Evolutionary conservation across 2,888 invertebrate genomes (phyloP), one percentile per base, ranked within the genome.

Genomic region (Coenonympha arcania): DNA sequence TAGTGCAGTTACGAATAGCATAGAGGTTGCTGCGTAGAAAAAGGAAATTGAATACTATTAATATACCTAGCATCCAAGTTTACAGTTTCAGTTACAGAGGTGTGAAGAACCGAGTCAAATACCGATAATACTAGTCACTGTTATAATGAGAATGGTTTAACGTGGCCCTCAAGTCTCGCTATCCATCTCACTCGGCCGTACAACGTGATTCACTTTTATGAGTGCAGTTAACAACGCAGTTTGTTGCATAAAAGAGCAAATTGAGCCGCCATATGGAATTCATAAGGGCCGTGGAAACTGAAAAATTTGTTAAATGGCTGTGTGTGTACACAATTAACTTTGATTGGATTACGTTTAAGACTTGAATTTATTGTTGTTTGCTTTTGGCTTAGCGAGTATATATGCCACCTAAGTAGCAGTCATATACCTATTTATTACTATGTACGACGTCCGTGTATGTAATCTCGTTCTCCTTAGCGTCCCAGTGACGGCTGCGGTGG

Each of bases 131-230:
- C n/a, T 9, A 34, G 13, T 6, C 9, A 6, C 15, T 31, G n/a
- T 47, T 47, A 37, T 42, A 47, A 24, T 19, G 31, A 30, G 30
- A 30, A 37, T 22, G 52, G 16, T 45, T 20, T 30, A 45, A 41
- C 44, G 39, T 44, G 13, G 30, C 45, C n/a, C 18, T 33, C 31
- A 11, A 36, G 36, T 36, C 36, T 28, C 41, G 19, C 48, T n/a
- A n/a, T n/a, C 45, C 48, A 41, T 52, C 45, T n/a, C n/a, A n/a
- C n/a, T n/a, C n/a, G n/a, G 5, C 30, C 41, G 19, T 41, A 45
- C 52, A 49, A 49, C 50, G 54, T 47, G 54, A 50, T 54, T 48
- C 50, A 40, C 50, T 50, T 54, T 50, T 50, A 50, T 50, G 34
- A 41, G 41, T 45, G 49, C 48, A 42, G 36, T 31, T 36, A 36